Evolutionary conservation across 1,140 invertebrate genomes (phyloP), one percentile per base, ranked within the genome.

Genomic region (Lepidotrigona ventralis): DNA sequence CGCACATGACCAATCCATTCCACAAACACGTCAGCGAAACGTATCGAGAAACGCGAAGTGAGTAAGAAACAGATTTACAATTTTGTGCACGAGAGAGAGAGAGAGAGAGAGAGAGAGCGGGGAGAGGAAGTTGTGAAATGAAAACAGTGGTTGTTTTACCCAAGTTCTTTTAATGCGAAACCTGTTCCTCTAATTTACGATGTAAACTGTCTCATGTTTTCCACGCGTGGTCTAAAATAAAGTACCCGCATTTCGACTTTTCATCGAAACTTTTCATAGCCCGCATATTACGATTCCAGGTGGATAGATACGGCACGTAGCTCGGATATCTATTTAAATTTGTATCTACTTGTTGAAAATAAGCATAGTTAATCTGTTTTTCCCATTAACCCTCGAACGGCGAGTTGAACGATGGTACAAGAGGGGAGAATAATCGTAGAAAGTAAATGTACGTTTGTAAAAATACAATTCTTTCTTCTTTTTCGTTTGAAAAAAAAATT

Each of bases 21-120:
- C 93, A 96, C 84, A 92, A 96, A n/a, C 95, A 98, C 51, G 96
- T 98, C 15, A 95, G 95, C 26, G 95, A 97, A 70, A 98, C 97
- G 3, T 97, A 97, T 89, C 95, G 94, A 56, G 96, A 97, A 85
- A 97, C 97, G 1, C 95, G 98, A 94, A 98, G 98, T 98, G 93
- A 96, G 97, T 95, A 87, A 39, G 0, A 6, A 68, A 63, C n/a
- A 14, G n/a, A 1, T 26, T 26, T 2, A 15, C 17, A 17, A 64
- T n/a, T 26, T 5, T 4, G 39, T 8, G 39, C 6, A 46, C 39
- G 39, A 46, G 9, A 46, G 39, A 46, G 39, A 46, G 39, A 39
- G 39, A 39, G 39, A 15, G 14, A 63, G 60, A n/a, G 14, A 63
- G 15, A n/a, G 5, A 17, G n/a, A 6, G 23, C 60, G 12, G 39